These are phyloP conservation scores for Tamias sibiricus DNA, from an alignment of 2,113 vertebrate species.

Conservation along the genomic window DNA sequence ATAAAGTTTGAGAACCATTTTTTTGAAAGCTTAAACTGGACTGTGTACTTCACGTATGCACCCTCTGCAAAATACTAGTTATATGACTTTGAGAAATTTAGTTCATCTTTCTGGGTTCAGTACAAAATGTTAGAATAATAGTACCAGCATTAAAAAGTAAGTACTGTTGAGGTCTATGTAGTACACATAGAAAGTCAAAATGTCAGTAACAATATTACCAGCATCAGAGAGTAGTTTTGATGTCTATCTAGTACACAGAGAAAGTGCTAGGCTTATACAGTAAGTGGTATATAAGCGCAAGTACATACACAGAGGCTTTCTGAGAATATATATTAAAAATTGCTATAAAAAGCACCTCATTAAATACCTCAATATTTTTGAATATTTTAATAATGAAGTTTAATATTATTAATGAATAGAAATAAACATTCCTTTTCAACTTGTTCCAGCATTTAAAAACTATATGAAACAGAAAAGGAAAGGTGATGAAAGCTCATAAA, in stretches of 20 bases:
- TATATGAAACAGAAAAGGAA: constrained; percentile 15
- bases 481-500: constrained; percentile 17
- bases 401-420: constrained; percentile 12
- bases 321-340: neutral
- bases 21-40: neutral
- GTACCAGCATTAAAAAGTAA: accelerated
- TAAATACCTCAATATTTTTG: constrained; percentile 7
- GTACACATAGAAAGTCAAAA: neutral
- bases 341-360: neutral
- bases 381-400: constrained; percentile 43
- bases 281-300: neutral
- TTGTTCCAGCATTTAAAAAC: constrained; percentile 31
- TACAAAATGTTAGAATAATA: neutral
- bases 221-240: neutral
- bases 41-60: neutral
- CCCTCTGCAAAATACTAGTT: neutral
- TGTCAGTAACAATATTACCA: neutral
- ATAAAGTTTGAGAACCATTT: neutral
- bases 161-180: neutral
- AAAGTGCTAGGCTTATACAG: neutral
- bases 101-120: neutral
- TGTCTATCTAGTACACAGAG: no score
- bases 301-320: neutral
- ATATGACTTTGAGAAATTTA: neutral
- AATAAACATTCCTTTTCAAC: constrained; percentile 31